Evolutionary conservation across 2,888 invertebrate species (phyloP).

Genomic region (Mythimna ferrago): DNA sequence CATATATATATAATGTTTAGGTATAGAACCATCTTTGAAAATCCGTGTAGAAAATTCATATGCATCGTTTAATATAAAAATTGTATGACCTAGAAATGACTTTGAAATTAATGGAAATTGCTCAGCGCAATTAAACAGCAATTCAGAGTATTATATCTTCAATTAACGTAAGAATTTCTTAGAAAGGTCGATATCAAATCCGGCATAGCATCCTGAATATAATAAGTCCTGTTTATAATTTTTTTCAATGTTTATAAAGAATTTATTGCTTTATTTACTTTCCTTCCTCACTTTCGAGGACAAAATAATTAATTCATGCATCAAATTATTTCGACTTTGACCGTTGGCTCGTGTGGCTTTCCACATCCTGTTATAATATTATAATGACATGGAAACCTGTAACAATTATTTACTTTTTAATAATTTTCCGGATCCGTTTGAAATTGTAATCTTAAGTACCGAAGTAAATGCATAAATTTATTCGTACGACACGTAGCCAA

Average conservation of each 20-base stretch:
- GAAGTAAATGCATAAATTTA: too few relatives aligned
- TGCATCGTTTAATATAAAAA: conserved; percentile 2
- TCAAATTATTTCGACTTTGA: conserved; percentile 42
- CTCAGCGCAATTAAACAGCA: conserved; percentile 31
- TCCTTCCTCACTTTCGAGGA: conserved; percentile 56
- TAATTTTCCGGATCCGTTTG: conserved; percentile 48
- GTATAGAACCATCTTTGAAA: neutral
- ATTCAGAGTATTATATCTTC: conserved; percentile 20
- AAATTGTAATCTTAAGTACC: neutral
- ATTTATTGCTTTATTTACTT: conserved; percentile 38
- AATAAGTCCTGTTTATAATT: conserved; percentile 39
- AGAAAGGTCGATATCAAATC: conserved; percentile 63
- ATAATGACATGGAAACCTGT: conserved; percentile 21
- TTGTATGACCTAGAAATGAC: conserved; percentile 3
- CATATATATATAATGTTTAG: too few relatives aligned
- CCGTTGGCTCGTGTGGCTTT: conserved; percentile 22
- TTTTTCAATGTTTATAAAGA: conserved; percentile 42
- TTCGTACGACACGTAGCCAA: too few relatives aligned
- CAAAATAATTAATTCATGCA: conserved; percentile 43
- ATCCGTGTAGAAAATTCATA: neutral
- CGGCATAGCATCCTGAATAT: conserved; percentile 57
- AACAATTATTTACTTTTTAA: conserved; percentile 3
- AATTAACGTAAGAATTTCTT: conserved; percentile 58
- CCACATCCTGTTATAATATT: conserved; percentile 46
- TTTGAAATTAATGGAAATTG: conserved; percentile 18